Evolutionary conservation across 2,888 invertebrate species (phyloP).

Genomic region (Lymantria monacha): DNA sequence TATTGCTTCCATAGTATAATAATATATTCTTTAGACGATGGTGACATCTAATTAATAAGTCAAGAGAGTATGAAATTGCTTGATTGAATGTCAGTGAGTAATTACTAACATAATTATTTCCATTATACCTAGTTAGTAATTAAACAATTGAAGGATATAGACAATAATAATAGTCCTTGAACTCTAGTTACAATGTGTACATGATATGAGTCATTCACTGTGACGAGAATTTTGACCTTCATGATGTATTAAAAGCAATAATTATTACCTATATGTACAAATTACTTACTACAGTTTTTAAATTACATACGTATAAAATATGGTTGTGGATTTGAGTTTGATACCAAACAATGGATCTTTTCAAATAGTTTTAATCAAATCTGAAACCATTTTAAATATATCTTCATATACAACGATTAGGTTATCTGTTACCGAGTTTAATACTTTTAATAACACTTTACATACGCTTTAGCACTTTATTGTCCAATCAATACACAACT

Average conservation of each 20-base stretch:
- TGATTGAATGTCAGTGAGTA: not conserved
- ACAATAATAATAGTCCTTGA: conserved; percentile 7
- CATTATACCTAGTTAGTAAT: conserved; percentile 3
- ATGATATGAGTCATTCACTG: conserved; percentile 21
- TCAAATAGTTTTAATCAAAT: not conserved
- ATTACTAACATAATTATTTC: conserved; percentile 3
- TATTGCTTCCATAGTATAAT: conserved; percentile 10
- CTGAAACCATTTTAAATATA: not conserved
- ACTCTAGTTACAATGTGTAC: conserved; percentile 9
- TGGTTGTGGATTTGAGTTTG: no score
- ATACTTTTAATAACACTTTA: conserved; percentile 11
- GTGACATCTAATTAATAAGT: not conserved
- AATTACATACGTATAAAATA: not conserved
- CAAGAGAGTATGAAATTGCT: not conserved
- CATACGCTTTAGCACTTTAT: conserved; percentile 1
- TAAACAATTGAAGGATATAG: conserved; percentile 7
- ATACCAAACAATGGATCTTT: not conserved
- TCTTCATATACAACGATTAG: not conserved
- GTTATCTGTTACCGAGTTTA: not conserved
- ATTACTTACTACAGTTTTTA: conserved; percentile 1
- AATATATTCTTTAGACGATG: not conserved
- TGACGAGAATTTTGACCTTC: conserved; percentile 24
- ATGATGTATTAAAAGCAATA: conserved; percentile 21
- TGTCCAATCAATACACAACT: conserved; percentile 14
- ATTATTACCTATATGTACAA: conserved; percentile 10